Conservation (phyloP, 2,797 vertebrate species). For the Darevskia mixta region DNA sequence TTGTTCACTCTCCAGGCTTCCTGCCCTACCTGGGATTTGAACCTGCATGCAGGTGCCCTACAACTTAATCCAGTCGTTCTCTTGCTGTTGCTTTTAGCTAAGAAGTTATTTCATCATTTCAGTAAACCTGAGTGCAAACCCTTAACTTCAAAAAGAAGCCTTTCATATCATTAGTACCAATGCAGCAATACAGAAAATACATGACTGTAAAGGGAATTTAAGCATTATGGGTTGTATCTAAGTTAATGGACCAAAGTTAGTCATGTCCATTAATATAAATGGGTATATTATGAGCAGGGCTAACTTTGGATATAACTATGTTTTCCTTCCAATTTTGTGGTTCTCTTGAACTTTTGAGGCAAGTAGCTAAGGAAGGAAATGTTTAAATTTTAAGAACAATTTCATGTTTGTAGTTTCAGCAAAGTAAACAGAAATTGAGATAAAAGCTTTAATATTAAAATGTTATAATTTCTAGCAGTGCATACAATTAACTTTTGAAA, state of each 20-base stretch:
- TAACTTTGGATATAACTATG: background rate
- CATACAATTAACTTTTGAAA: slow-evolving; percentile 25
- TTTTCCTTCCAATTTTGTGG: background rate
- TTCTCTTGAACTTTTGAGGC: slow-evolving; percentile 2
- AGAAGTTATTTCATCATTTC: background rate
- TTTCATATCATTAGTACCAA: background rate
- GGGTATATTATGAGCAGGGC: no score
- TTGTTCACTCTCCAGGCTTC: background rate
- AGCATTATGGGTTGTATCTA: background rate
- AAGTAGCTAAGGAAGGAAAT: background rate
- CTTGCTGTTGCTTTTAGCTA: background rate
- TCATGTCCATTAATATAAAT: no score
- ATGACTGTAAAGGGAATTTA: background rate
- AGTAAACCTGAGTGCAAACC: background rate
- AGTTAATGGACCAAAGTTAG: no score
- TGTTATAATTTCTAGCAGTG: slow-evolving; percentile 24
- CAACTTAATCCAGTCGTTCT: no score
- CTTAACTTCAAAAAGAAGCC: background rate
- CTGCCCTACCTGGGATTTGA: no score
- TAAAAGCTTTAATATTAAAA: slow-evolving; percentile 26
- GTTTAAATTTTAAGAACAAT: background rate
- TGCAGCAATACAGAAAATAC: background rate
- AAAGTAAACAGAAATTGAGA: slow-evolving; percentile 20
- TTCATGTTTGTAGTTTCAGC: background rate
- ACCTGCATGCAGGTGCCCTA: no score